Conservation (phyloP, 1,140 invertebrate genomes). For the Contarinia nasturtii region DNA sequence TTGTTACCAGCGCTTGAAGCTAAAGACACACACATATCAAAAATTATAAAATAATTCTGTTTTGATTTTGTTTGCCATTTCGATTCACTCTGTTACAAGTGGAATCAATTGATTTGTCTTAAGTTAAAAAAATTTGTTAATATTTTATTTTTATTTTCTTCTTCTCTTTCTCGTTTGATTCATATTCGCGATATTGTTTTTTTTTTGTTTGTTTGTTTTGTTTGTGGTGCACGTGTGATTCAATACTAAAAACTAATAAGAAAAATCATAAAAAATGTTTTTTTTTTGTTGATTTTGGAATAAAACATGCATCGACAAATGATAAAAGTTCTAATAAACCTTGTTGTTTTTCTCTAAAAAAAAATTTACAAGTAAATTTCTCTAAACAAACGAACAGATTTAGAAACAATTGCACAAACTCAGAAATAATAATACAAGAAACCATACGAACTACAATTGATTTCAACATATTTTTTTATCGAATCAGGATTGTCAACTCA, state of each 20-base stretch:
- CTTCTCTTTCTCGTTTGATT: slow-evolving; percentile 1
- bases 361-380: too few species aligned
- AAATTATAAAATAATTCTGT: background rate
- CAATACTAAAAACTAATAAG: background rate
- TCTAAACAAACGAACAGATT: background rate
- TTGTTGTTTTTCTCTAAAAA: background rate
- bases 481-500: too few species aligned
- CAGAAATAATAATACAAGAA: too few species aligned
- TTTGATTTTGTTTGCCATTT: too few species aligned
- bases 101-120: background rate
- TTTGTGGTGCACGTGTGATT: background rate
- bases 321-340: background rate
- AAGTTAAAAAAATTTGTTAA: background rate
- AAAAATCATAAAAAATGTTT: background rate
- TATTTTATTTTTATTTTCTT: background rate
- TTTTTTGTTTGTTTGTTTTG: background rate
- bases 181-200: background rate
- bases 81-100: too few species aligned
- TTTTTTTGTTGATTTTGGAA: background rate
- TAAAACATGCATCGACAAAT: background rate
- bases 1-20: slow-evolving; percentile 23
- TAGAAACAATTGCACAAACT: too few species aligned
- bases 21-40: slow-evolving; percentile 5
- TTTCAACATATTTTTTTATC: too few species aligned
- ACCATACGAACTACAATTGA: too few species aligned